Evolutionary conservation across 2,113 vertebrate species (phyloP), one percentile per base, ranked within the genome.

Genomic region (Charadrius vociferus): DNA sequence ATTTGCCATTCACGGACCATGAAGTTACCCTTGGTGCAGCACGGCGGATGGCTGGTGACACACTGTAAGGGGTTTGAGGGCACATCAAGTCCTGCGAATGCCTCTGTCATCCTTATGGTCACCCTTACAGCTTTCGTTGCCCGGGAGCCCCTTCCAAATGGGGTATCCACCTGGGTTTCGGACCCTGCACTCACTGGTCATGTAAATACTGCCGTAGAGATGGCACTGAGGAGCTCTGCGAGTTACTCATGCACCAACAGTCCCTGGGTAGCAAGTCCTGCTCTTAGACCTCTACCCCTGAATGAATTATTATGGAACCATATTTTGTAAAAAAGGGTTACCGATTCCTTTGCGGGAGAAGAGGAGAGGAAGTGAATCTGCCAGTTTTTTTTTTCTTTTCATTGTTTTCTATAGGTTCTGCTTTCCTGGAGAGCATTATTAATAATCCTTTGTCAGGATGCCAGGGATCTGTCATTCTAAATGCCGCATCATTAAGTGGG

Each of bases 291-390:
- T 77, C 36, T 22, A 6, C 6, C 20, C 9, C 43, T 15, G 15
- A 19, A 10, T 2, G 13, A 70, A 41, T 34, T 15, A 11, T 4
- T 47, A 27, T 13, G n/a, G 20, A 56, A 14, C 10, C 5, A 0
- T 2, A 3, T 30, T 86, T 39, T 43, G 23, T 14, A 30, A 41
- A 29, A 49, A 37, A 16, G 27, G 2, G 20, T 41, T 52, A 24
- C 14, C 5, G 3, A 59, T 55, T 67, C 22, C 43, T 23, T 27
- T 23, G 12, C 29, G 68, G 55, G 70, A 4, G 29, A 11, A 34
- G 70, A 34, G 10, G 12, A 68, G 34, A 84, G 47, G n/a, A 74
- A 52, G 29, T 14, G 6, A 72, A 59, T 36, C 27, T 87, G 84
- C 32, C 66, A 49, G 9, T 3, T 32, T 1, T 11, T 26, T 29